Evolutionary conservation across 2,113 vertebrate genomes (phyloP), one percentile per base, ranked within the genome.

Genomic region (Saccopteryx bilineata): DNA sequence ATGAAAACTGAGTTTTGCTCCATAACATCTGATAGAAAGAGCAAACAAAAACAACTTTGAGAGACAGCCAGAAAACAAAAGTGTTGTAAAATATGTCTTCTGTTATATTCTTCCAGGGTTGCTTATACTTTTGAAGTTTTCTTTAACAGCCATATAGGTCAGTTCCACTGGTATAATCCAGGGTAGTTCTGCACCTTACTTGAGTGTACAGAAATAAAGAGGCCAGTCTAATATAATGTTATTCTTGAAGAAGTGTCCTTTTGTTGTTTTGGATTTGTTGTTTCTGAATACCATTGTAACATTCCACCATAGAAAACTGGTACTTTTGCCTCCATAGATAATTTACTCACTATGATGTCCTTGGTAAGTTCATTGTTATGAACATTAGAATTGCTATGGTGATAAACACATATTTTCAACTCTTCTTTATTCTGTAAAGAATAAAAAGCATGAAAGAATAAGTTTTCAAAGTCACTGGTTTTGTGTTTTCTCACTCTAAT

Each of bases 401-500:
- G 85, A 89, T 74, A 96, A 66, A 80, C 9, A 89, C 8, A 71
- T 68, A 61, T 79, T 88, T 87, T 91, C 46, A 69, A 72, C 60
- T 94, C 58, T 58, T 87, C 54, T 84, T 85, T 79, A 39, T 87
- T 87, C 7, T 82, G n/a, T 74, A 56, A 76, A 81, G 39, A 91
- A 91, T 82, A 76, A 93, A 69, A 2, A 54, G 1, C 28, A 31
- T 76, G n/a, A 28, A 75, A 87, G 19, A 69, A 1, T 9, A 63
- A 9, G 7, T 91, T 66, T 31, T 18, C 58, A 61, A 92, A 87
- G 78, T 83, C 71, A 79, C 33, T 63, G 13, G 9, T 69, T 87
- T 56, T 80, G 26, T 60, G 33, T 69, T 91, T 87, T 33, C n/a
- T 91, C n/a, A 65, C 48, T 88, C 11, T 19, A 72, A 94, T 92